Evolutionary conservation across 2,888 invertebrate species (phyloP), one percentile per base, ranked within the genome.

Genomic region (Laothoe populi): DNA sequence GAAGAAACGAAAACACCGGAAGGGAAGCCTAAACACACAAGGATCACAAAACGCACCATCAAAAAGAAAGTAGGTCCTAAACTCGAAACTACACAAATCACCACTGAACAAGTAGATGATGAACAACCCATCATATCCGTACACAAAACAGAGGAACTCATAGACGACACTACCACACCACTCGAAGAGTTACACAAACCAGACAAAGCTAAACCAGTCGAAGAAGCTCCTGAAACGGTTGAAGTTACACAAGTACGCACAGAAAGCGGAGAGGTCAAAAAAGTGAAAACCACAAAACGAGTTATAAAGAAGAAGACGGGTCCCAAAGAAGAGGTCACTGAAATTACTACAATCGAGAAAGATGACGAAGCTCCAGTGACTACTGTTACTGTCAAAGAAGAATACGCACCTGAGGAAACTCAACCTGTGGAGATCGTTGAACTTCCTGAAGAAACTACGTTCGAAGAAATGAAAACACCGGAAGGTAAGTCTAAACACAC

Each of bases 361-460:
- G 38, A 5, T 38, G 38, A 38, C 13, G 38, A 38, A 8, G 38
- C 8, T 3, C 38, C 38, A 0, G 38, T 38, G 3, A 38, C 38
- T 3, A 38, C 38, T 11, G 38, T 38, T 11, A 38, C 38, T 8
- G 38, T 38, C 11, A 38, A 38, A 38, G 38, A 38, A 38, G 38
- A 38, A 11, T 60, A 70, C 58, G 38, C 38, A 11, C 38, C 38
- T 0, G 38, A 38, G 11, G 38, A 38, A 7, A 11, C 8, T 3
- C 0, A 74, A 64, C 81, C 81, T 1, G 71, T 78, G 63, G 72
- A 63, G 21, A 72, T 76, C 58, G 71, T 77, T 58, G 69, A 73
- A 69, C 45, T 66, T 71, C 81, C 83, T 59, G 82, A 88, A 4
- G 74, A 78, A 58, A 69, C 73, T 13, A 53, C 59, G 19, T 8